These are phyloP conservation scores for Megaptera novaeangliae DNA, from an alignment of 2,113 vertebrate genomes.

Conservation along the genomic window DNA sequence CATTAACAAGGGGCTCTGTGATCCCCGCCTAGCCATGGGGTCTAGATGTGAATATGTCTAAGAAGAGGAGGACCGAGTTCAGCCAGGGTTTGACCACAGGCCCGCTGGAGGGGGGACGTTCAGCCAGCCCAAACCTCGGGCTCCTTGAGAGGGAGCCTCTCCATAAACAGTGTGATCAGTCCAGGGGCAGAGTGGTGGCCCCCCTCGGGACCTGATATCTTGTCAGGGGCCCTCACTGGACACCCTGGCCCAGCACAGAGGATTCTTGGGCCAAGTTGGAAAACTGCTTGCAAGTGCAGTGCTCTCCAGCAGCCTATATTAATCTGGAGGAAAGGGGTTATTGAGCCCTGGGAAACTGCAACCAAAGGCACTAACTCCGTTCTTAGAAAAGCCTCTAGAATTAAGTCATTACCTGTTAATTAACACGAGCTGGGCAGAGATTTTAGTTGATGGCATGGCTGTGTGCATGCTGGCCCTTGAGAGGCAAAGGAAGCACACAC, in stretches of 20 bases:
- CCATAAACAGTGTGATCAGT: background rate
- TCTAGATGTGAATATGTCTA: background rate
- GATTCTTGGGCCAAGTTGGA: slow-evolving; percentile 79
- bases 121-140: background rate
- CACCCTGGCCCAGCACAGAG: slow-evolving; percentile 77
- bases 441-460: background rate
- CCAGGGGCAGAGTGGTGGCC: background rate
- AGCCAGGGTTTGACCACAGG: background rate
- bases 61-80: background rate
- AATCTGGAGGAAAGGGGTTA: slow-evolving; percentile 75
- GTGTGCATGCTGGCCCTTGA: accelerated
- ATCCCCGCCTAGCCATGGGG: accelerated
- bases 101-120: accelerated
- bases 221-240: slow-evolving; percentile 71
- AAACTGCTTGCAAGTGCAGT: slow-evolving; percentile 72
- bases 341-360: slow-evolving; percentile 77
- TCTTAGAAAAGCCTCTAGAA: slow-evolving; percentile 75
- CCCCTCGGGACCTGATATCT: background rate
- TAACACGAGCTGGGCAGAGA: slow-evolving; percentile 41
- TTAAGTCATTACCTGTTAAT: slow-evolving; percentile 76
- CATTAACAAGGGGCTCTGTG: background rate
- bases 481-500: background rate
- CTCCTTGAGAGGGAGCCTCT: background rate
- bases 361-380: slow-evolving; percentile 76
- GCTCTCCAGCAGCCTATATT: slow-evolving; percentile 79